phyloP scores from a whole-genome alignment of 2,797 vertebrate genomes.

The Glyptemys insculpta region DNA sequence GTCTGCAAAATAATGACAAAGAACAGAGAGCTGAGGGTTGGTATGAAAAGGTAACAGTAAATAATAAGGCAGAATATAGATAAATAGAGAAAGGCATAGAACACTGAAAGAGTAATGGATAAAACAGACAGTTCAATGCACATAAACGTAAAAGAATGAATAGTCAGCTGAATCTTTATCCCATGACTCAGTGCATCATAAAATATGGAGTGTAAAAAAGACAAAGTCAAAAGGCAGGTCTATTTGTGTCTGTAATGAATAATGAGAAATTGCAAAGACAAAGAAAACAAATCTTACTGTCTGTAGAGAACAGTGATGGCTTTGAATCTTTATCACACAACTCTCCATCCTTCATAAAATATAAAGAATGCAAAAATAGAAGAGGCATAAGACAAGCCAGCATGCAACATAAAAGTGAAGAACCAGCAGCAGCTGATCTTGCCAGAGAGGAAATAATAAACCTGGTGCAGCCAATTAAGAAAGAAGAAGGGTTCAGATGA shows the following conservation, averaged over 20 bases:
- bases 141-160: conserved; percentile 17
- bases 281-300: conserved; percentile 3
- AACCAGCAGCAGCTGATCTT: not conserved
- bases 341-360: conserved; percentile 12
- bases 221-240: not conserved
- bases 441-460: not conserved
- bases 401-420: conserved; percentile 5
- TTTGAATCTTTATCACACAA: conserved; percentile 19
- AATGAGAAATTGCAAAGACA: conserved; percentile 27
- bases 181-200: not conserved
- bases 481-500: conserved; percentile 18
- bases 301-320: conserved; percentile 10
- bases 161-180: conserved; percentile 11
- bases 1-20: conserved; percentile 36
- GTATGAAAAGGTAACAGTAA: conserved; percentile 33
- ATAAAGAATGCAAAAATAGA: conserved; percentile 7
- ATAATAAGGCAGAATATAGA: conserved; percentile 9
- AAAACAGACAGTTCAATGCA: not conserved
- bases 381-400: not conserved
- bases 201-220: conserved; percentile 6
- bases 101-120: conserved; percentile 1
- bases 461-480: not conserved
- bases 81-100: conserved; percentile 11
- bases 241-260: conserved; percentile 4
- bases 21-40: not conserved